Conservation (phyloP, 2,797 vertebrate genomes). For the Mormyrops boulengeri region DNA sequence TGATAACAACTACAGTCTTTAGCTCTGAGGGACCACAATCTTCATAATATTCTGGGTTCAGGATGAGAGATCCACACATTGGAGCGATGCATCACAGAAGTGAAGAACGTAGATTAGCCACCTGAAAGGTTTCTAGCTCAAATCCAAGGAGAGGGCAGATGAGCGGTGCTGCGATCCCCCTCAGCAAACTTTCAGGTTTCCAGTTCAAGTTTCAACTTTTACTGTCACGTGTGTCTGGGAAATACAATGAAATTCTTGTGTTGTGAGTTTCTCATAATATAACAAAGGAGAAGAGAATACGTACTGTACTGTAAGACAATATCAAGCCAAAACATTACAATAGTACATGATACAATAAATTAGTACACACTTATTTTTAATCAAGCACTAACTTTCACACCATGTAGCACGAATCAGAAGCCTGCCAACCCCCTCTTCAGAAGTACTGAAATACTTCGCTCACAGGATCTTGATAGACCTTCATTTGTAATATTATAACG, state of each 20-base stretch:
- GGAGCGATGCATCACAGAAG: neutral
- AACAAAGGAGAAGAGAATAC: neutral
- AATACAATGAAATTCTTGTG: neutral
- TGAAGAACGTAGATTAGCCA: neutral
- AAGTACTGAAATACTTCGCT: neutral
- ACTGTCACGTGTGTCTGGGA: neutral
- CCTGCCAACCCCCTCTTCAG: neutral
- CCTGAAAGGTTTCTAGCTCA: neutral
- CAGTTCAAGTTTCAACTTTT: neutral
- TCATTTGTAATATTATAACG: neutral
- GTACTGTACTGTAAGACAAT: neutral
- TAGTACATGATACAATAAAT: neutral
- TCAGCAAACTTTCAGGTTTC: neutral
- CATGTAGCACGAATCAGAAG: neutral
- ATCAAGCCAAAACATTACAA: neutral
- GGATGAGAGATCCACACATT: neutral
- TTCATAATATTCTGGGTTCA: neutral
- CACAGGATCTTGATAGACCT: neutral
- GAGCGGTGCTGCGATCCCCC: neutral
- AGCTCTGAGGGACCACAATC: neutral
- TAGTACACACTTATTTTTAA: neutral
- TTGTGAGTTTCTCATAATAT: neutral
- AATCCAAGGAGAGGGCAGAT: neutral
- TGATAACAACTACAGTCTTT: neutral
- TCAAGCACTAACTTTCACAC: neutral